Percentiles rank a stretch among this genome's conserved stretches.
Conservation (phyloP, 2,113 vertebrate species). For the Scatophagus argus region DNA sequence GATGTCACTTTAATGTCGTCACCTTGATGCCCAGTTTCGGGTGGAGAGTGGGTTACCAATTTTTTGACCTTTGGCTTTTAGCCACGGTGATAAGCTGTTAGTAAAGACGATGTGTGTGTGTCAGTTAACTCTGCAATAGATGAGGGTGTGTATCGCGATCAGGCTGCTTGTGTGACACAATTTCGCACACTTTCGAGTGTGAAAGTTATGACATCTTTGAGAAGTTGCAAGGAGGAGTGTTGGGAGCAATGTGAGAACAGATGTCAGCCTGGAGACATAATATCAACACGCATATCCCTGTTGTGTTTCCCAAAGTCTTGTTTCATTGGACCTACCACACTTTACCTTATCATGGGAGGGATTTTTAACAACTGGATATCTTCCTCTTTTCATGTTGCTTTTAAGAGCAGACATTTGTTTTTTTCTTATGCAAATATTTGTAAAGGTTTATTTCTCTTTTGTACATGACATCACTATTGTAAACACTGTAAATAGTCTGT, state of each 20-base stretch:
- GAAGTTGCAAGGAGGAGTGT: constrained; percentile 22
- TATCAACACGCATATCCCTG: constrained; percentile 47
- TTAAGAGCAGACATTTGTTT: constrained; percentile 64
- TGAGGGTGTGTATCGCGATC: constrained; percentile 39
- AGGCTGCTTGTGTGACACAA: constrained; percentile 43
- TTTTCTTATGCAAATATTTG: constrained; percentile 82
- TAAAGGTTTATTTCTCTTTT: constrained; percentile 83
- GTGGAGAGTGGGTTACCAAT: constrained; percentile 18
- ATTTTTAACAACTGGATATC: constrained; percentile 72
- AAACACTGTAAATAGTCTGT: constrained; percentile 85
- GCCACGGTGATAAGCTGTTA: constrained; percentile 32
- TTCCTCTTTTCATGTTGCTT: constrained; percentile 68
- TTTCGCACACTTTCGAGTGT: constrained; percentile 10
- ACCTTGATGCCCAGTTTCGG: constrained; percentile 39
- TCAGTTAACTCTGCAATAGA: constrained; percentile 37
- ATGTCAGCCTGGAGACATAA: constrained; percentile 38
- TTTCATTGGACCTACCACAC: constrained; percentile 76
- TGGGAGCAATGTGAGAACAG: constrained; percentile 29
- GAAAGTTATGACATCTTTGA: constrained; percentile 35
- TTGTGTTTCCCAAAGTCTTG: constrained; percentile 66
- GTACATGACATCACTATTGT: constrained; percentile 83
- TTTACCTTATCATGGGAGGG: constrained; percentile 62
- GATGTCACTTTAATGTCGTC: constrained; percentile 64
- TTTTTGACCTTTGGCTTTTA: constrained; percentile 30
- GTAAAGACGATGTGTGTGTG: constrained; percentile 36